Evolutionary conservation across 2,113 vertebrate species (phyloP).

Genomic region (Phocoena phocoena): DNA sequence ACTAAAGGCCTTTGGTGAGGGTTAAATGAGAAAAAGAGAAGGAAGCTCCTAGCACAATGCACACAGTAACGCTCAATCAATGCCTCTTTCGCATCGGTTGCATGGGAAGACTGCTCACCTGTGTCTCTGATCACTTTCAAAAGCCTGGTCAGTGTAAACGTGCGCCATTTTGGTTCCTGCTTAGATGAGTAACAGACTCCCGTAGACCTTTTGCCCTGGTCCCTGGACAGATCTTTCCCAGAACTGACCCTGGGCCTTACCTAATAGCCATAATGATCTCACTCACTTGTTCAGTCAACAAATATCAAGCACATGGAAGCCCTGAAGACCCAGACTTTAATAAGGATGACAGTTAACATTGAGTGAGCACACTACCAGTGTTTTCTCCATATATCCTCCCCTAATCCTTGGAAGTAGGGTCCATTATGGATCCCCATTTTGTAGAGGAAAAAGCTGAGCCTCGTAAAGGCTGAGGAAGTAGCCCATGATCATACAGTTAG

Average conservation of each 20-base stretch:
- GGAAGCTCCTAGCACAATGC: neutral
- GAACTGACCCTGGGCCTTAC: neutral
- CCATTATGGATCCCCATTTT: too few species aligned
- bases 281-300: neutral
- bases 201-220: neutral
- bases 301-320: neutral
- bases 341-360: rapidly evolving
- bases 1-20: neutral
- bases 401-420: too few species aligned
- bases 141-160: neutral
- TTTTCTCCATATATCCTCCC: neutral
- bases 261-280: neutral
- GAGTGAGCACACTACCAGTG: neutral
- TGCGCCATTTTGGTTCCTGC: neutral
- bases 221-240: neutral
- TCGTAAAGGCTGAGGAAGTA: neutral
- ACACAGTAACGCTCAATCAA: neutral
- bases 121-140: neutral
- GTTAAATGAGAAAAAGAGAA: neutral
- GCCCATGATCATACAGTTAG: neutral
- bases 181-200: neutral
- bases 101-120: neutral
- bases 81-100: neutral
- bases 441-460: neutral
- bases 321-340: neutral